Evolutionary conservation across 2,797 vertebrate species (phyloP).

Genomic region (Enteromius thamalakanensis): DNA sequence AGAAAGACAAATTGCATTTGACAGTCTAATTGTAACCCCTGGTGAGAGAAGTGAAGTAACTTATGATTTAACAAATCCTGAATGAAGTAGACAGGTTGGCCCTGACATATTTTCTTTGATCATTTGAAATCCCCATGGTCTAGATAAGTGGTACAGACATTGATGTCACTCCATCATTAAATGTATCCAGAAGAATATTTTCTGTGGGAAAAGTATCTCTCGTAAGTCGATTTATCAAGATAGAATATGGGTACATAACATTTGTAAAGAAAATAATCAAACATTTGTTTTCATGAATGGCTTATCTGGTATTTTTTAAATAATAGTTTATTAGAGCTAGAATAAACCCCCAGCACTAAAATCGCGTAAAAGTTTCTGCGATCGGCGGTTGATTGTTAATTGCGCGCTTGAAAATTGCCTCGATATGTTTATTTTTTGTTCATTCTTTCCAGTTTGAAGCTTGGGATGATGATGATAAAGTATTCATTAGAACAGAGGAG

Average conservation of each 20-base stretch:
- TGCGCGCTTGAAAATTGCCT: neutral
- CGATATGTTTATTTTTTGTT: constrained; percentile 23
- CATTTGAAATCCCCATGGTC: neutral
- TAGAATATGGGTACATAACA: neutral
- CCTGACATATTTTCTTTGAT: neutral
- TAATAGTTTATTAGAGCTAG: too few relatives aligned
- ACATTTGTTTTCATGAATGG: neutral
- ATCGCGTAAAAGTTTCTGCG: neutral
- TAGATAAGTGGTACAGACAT: constrained; percentile 11
- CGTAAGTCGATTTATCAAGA: neutral
- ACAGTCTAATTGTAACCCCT: constrained; percentile 1
- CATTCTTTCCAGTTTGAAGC: constrained; percentile 57
- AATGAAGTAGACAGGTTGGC: constrained; percentile 15
- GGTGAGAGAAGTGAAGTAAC: neutral
- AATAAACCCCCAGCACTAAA: neutral
- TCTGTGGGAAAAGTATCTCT: neutral
- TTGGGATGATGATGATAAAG: constrained; percentile 75
- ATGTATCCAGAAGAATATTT: neutral
- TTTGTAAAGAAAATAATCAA: neutral
- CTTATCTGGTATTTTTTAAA: neutral
- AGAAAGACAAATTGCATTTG: constrained; percentile 70
- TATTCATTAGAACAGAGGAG: constrained; percentile 82
- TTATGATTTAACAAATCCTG: constrained; percentile 4
- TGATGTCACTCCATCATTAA: neutral
- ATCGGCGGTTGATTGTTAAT: neutral